Evolutionary conservation across 2,888 invertebrate species (phyloP).

Genomic region (Nephrotoma guestfalica): DNA sequence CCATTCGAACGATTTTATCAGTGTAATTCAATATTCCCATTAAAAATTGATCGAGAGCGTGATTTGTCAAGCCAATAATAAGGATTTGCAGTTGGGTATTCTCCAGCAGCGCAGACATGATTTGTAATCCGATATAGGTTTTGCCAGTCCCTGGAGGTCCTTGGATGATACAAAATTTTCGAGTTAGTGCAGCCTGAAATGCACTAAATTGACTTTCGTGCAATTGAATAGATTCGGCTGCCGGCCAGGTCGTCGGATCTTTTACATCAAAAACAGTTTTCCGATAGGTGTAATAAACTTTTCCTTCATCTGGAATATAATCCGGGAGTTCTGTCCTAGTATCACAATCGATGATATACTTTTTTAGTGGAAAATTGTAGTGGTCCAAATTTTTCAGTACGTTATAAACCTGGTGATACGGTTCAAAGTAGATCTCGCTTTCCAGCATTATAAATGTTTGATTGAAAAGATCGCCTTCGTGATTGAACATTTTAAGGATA

Average conservation of each 20-base stretch:
- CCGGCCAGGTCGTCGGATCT: slow-evolving; percentile 33
- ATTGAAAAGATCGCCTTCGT: slow-evolving; percentile 22
- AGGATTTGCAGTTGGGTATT: slow-evolving; percentile 48
- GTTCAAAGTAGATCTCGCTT: slow-evolving; percentile 67
- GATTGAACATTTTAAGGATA: slow-evolving; percentile 23
- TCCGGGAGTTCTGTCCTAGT: slow-evolving; percentile 23
- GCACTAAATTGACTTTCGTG: slow-evolving; percentile 55
- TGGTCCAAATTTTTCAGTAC: slow-evolving; percentile 45
- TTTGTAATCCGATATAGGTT: slow-evolving; percentile 63
- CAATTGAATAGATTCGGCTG: slow-evolving; percentile 33
- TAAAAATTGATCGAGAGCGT: slow-evolving; percentile 75
- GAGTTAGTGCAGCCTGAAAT: slow-evolving; percentile 48
- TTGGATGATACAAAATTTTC: slow-evolving; percentile 64
- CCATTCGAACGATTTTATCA: slow-evolving; percentile 47
- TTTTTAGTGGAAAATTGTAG: slow-evolving; percentile 48
- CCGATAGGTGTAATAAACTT: slow-evolving; percentile 15
- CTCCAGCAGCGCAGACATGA: slow-evolving; percentile 48
- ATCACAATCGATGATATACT: slow-evolving; percentile 48
- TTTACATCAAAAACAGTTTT: slow-evolving; percentile 17
- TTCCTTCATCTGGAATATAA: slow-evolving; percentile 26
- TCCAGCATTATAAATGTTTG: slow-evolving; percentile 51
- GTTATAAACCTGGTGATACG: slow-evolving; percentile 57
- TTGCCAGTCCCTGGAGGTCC: slow-evolving; percentile 85
- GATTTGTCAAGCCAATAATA: slow-evolving; percentile 72
- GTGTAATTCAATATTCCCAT: slow-evolving; percentile 49